A percentile compares a stretch with the other conserved stretches of the same genome.
These are phyloP conservation scores for Ligdia adustata DNA, from an alignment of 2,888 invertebrate genomes.

Conservation along the genomic window DNA sequence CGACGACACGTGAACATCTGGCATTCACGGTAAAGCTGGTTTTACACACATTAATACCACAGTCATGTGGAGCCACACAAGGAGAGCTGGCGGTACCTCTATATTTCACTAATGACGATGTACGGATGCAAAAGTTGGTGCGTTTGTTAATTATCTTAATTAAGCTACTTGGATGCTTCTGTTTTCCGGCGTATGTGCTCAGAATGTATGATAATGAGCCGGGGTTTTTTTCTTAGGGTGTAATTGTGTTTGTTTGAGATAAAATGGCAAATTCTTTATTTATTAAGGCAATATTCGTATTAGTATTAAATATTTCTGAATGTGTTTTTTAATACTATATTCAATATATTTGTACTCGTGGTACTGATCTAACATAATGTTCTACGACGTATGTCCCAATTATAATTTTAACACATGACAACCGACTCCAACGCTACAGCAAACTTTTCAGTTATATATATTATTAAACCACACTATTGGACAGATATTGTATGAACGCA, in stretches of 20 bases:
- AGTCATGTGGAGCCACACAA: neutral
- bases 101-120: constrained; percentile 16
- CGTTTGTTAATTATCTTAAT: constrained; percentile 14
- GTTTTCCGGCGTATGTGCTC: constrained; percentile 8
- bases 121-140: constrained; percentile 15
- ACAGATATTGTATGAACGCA: too few species aligned
- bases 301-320: too few species aligned
- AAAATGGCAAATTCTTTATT: too few species aligned
- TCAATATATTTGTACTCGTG: too few species aligned
- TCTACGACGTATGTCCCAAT: too few species aligned
- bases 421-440: too few species aligned
- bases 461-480: too few species aligned
- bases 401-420: too few species aligned
- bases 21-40: constrained; percentile 16
- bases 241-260: neutral
- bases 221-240: constrained; percentile 5
- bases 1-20: constrained; percentile 51
- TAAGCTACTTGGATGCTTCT: constrained; percentile 11
- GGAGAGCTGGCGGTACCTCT: constrained; percentile 3
- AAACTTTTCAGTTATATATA: too few species aligned
- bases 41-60: constrained; percentile 12
- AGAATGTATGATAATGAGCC: constrained; percentile 8
- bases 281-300: too few species aligned
- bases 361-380: too few species aligned
- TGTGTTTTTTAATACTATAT: too few species aligned